Evolutionary conservation across 2,113 vertebrate genomes (phyloP), one percentile per base, ranked within the genome.

Genomic region (Cynocephalus volans): DNA sequence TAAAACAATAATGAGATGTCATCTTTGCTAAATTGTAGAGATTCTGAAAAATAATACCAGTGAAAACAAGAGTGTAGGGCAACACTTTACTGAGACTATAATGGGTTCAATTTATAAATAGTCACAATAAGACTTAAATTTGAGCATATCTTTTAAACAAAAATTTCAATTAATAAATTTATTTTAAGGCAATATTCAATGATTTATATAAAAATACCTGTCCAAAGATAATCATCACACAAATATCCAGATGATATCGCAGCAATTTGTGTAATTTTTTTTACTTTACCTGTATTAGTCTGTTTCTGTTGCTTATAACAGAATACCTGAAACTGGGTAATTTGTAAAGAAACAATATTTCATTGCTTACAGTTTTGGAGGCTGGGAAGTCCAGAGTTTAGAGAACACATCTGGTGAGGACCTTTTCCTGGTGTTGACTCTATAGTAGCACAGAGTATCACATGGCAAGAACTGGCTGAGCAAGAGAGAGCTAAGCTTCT

Each of bases 91-190:
- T 21, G 60, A 73, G 64, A 80, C 8, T 60, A 52, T n/a, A 36
- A 23, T 21, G 36, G 19, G 8, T 75, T 75, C 36, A 82, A 6
- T 54, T 86, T 73, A 28, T 60, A 62, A 76, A 70, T 76, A 77
- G n/a, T 94, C 48, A 86, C n/a, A 26, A 65, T 76, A 93, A 92
- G 2, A 6, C 65, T 97, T 72, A 50, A n/a, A 52, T 86, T 48
- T 82, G 33, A 96, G 26, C 33, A 54, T 10, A 10, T 26, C 8
- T 54, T 89, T 77, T 19, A 67, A 58, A 77, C 11, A 65, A 64
- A 62, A 52, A n/a, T 31, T 62, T 76, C 17, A 52, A 18, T 82
- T 93, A 75, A 77, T 41, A 88, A 82, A 64, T 45, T 7, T 50
- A 72, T 65, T 23, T 58, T 52, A 88, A 90, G 82, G 19, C 3